These are phyloP conservation scores for Riparia riparia DNA, from an alignment of 2,113 vertebrate species.

Conservation along the genomic window DNA sequence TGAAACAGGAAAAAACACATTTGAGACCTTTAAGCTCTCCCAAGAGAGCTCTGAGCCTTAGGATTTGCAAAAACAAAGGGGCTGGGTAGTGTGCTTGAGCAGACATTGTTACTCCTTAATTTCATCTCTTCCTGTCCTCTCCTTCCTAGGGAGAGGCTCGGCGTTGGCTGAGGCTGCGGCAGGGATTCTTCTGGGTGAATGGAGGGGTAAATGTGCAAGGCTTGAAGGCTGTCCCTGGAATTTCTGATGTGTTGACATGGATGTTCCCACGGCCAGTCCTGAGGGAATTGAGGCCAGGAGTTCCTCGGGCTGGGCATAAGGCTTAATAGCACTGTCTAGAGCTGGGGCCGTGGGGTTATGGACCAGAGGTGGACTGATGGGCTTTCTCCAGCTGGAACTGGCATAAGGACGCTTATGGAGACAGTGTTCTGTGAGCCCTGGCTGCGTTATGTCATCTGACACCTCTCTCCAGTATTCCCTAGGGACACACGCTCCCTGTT, in stretches of 20 bases:
- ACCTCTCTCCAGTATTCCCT: background rate
- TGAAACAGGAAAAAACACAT: constrained; percentile 63
- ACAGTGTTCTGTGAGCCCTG: background rate
- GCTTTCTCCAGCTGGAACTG: background rate
- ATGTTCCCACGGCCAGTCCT: background rate
- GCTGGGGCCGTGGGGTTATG: background rate
- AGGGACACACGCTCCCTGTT: background rate
- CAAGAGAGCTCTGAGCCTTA: background rate
- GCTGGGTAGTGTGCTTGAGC: background rate
- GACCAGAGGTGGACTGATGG: background rate
- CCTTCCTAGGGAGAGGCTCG: background rate
- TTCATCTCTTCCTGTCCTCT: background rate
- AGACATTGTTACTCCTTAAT: background rate
- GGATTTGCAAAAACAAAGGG: background rate
- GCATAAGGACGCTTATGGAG: background rate
- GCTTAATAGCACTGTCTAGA: background rate
- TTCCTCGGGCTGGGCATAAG: accelerated
- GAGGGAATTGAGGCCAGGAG: too few species aligned
- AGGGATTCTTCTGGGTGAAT: background rate
- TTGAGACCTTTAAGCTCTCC: constrained; percentile 25
- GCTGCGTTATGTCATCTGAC: background rate
- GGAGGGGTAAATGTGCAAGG: background rate
- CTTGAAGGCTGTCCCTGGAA: background rate
- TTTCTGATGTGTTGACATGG: background rate
- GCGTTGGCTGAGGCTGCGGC: background rate